Evolutionary conservation across 2,113 vertebrate genomes (phyloP).

Genomic region (Trogon melanurus): DNA sequence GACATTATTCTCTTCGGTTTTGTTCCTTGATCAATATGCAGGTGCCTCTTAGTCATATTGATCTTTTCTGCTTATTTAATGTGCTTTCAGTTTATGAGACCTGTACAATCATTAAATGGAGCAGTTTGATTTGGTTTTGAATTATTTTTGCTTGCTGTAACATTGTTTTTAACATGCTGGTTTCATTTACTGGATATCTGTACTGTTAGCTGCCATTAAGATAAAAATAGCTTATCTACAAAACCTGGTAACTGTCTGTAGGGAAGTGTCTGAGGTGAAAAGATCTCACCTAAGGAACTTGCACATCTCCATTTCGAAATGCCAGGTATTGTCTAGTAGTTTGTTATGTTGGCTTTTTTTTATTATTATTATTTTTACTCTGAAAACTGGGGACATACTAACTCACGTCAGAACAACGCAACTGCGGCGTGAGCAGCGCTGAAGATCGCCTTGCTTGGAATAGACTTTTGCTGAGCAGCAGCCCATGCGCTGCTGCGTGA

Average conservation of each 20-base stretch:
- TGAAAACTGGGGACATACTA: neutral
- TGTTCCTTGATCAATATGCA: slow-evolving; percentile 14
- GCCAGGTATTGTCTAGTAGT: neutral
- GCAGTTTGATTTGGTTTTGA: slow-evolving; percentile 7
- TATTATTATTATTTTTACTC: neutral
- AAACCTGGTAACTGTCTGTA: neutral
- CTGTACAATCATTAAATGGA: neutral
- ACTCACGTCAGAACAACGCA: neutral
- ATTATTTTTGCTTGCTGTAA: slow-evolving; percentile 6
- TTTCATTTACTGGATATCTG: slow-evolving; percentile 11
- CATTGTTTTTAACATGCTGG: neutral
- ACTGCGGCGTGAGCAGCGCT: neutral
- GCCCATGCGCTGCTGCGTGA: neutral
- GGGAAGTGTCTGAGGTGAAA: neutral
- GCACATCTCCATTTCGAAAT: neutral
- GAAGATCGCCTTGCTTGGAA: neutral
- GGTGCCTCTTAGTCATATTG: neutral
- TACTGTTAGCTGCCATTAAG: neutral
- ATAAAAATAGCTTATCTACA: neutral
- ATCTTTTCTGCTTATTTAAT: slow-evolving; percentile 34
- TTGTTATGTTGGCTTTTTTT: neutral
- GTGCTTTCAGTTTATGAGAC: slow-evolving; percentile 31
- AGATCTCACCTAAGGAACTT: neutral
- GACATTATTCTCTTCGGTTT: neutral
- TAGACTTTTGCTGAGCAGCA: neutral